Evolutionary conservation across 2,888 invertebrate genomes (phyloP).

Genomic region (Drosophila macrospina): DNA sequence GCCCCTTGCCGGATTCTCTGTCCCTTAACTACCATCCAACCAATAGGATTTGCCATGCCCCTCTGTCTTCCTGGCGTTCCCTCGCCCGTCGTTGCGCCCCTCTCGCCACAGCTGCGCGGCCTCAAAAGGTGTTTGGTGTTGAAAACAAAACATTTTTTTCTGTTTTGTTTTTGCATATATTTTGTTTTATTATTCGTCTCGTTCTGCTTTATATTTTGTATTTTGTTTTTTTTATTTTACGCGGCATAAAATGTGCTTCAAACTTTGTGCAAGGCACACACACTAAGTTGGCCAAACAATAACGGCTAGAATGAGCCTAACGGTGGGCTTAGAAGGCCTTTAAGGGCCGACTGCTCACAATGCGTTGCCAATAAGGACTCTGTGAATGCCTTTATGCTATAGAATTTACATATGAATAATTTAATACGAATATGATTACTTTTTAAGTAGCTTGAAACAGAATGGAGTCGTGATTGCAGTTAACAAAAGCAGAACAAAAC

Average conservation of each 20-base stretch:
- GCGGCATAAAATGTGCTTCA: conserved; percentile 68
- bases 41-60: background rate
- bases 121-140: conserved; percentile 76
- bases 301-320: conserved; percentile 36
- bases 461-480: conserved; percentile 8
- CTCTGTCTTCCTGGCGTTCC: background rate
- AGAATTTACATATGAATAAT: conserved; percentile 55
- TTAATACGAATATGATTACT: conserved; percentile 53
- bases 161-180: conserved; percentile 42
- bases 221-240: conserved; percentile 42
- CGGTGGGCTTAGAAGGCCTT: conserved; percentile 40
- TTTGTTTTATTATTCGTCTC: conserved; percentile 48
- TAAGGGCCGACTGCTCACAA: conserved; percentile 21
- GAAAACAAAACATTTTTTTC: conserved; percentile 68
- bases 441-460: conserved; percentile 36
- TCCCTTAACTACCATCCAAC: background rate
- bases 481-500: background rate
- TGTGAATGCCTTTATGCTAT: conserved; percentile 25
- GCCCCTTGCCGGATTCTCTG: background rate
- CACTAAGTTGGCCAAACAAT: conserved; percentile 52
- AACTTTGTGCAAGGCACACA: conserved; percentile 58
- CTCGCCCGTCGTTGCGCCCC: background rate
- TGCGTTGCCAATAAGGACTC: conserved; percentile 44
- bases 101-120: conserved; percentile 34
- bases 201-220: conserved; percentile 30